Evolutionary conservation across 2,888 invertebrate genomes (phyloP), one percentile per base, ranked within the genome.

Genomic region (Tolmerus cingulatus): DNA sequence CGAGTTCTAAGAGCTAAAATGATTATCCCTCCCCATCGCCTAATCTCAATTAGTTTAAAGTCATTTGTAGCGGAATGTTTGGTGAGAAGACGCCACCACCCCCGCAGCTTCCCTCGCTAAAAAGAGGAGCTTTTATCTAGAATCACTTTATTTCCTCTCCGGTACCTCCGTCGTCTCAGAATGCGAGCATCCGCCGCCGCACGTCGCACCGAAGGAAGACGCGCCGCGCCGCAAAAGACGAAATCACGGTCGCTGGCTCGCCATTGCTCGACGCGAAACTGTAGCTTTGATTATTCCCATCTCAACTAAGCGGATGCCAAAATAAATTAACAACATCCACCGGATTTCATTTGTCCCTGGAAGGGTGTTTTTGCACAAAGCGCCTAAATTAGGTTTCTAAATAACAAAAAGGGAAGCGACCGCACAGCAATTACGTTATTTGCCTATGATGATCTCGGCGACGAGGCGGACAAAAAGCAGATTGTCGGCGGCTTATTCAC

Each of bases 41-140:
- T 87, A 74, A 87, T 87, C 87, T 87, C 82, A 87, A 82, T 87
- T 87, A 87, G 84, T 87, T 87, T 82, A 87, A 87, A 87, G 82
- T 87, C 87, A 87, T 87, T 87, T 84, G 55, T 84, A 87, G 37
- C 51, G 82, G 81, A 87, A 82, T 51, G 82, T 82, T 82, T 81
- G 81, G 81, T 14, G 76, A 55, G 34, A 19, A 74, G 43, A 46
- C 16, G 19, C 66, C 55, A 57, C 40, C 66, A n/a, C 34, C 37
- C 57, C 46, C 30, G 40, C 40, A 40, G 19, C 5, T 16, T 2
- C 55, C 55, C 19, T 74, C 66, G 19, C 30, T 76, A n/a, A 55
- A 16, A 37, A 37, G 76, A 37, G 46, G 55, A 86, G 78, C 86
- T 85, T 85, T 85, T 86, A 77, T 79, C 87, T 81, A 46, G 87